phyloP scores from a whole-genome alignment of 2,797 vertebrate genomes.

The Parauchenoglanis ngamensis region DNA sequence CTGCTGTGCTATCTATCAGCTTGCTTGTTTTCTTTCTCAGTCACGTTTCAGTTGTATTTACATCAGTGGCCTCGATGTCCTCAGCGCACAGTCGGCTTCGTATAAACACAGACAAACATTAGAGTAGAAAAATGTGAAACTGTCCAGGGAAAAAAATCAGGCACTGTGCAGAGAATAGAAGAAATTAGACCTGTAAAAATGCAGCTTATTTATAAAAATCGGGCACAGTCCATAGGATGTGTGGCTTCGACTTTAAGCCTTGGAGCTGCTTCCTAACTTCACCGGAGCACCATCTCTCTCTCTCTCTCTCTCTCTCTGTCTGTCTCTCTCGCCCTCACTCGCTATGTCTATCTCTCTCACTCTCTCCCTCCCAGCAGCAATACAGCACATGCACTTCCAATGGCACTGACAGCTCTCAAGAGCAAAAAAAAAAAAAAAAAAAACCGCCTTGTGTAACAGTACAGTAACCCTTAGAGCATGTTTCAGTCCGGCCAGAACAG shows the following conservation, averaged over 20 bases:
- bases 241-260: conserved; percentile 14
- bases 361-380: neutral
- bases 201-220: conserved; percentile 7
- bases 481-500: neutral
- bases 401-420: conserved; percentile 11
- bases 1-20: conserved; percentile 39
- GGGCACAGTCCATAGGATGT: neutral
- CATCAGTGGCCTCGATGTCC: conserved; percentile 50
- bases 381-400: neutral
- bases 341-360: neutral
- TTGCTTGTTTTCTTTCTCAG: conserved; percentile 37
- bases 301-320: neutral
- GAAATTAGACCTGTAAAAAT: neutral
- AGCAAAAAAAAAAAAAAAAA: neutral
- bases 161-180: neutral
- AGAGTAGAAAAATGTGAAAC: neutral
- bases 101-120: neutral
- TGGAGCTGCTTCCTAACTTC: conserved; percentile 13
- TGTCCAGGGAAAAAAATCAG: neutral
- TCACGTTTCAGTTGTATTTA: conserved; percentile 49
- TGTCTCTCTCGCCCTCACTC: neutral
- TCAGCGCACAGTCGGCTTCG: conserved; percentile 9
- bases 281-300: conserved; percentile 23
- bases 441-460: neutral
- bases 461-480: conserved; percentile 1